These are phyloP conservation scores for Ceyx erithaca DNA, from an alignment of 2,797 vertebrate genomes.

Conservation along the genomic window DNA sequence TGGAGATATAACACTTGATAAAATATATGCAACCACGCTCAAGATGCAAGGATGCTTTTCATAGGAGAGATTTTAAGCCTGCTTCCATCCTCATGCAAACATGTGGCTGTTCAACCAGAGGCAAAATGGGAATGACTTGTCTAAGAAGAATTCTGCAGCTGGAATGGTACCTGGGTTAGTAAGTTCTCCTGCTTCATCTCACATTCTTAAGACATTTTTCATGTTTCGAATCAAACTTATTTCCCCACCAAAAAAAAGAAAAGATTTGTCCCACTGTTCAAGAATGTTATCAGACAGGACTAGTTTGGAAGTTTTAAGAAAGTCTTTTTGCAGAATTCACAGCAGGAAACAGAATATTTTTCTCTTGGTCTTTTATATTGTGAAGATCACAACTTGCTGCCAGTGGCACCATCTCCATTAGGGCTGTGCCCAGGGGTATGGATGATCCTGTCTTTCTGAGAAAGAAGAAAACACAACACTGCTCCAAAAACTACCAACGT, in stretches of 20 bases:
- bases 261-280: slow-evolving; percentile 49
- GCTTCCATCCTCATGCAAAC: background rate
- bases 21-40: background rate
- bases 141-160: slow-evolving; percentile 10
- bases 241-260: slow-evolving; percentile 1
- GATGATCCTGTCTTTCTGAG: background rate
- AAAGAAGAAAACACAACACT: background rate
- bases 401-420: background rate
- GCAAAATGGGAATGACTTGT: background rate
- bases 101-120: background rate
- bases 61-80: background rate
- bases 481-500: background rate
- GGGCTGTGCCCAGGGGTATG: background rate
- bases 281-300: slow-evolving; percentile 51
- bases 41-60: slow-evolving; percentile 15
- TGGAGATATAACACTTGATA: slow-evolving; percentile 30
- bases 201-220: background rate
- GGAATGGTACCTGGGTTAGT: background rate
- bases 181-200: background rate
- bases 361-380: slow-evolving; percentile 39
- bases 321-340: slow-evolving; percentile 45
- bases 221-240: background rate
- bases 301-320: slow-evolving; percentile 58
- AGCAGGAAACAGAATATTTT: slow-evolving; percentile 52
- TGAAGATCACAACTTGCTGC: background rate